Conservation (phyloP, 2,888 invertebrate genomes). For the Biston betularia region DNA sequence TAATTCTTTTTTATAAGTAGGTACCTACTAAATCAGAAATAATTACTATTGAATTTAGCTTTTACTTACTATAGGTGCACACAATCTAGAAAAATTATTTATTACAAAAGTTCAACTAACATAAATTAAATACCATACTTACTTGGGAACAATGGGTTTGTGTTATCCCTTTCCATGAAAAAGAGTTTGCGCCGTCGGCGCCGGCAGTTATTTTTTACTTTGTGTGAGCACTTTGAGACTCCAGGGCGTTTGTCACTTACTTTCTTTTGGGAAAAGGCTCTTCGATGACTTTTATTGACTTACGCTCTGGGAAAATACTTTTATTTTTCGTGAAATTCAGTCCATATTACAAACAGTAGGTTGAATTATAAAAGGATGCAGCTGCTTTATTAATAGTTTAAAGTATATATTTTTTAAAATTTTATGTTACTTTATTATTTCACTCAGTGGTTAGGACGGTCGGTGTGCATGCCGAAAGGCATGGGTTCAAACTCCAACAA, state of each 20-base stretch:
- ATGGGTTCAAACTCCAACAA: no score
- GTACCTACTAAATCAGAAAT: neutral
- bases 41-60: neutral
- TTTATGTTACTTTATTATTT: no score
- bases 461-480: no score
- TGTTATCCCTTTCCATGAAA: slow-evolving; percentile 25
- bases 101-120: slow-evolving; percentile 12
- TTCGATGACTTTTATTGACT: slow-evolving; percentile 25
- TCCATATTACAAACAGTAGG: neutral
- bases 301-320: neutral
- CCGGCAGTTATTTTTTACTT: slow-evolving; percentile 27
- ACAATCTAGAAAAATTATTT: neutral
- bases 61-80: slow-evolving; percentile 1
- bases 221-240: slow-evolving; percentile 16
- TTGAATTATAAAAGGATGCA: no score
- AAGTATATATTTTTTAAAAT: no score
- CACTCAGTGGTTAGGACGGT: no score
- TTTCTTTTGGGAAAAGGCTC: slow-evolving; percentile 11
- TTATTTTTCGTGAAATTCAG: neutral
- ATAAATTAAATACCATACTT: slow-evolving; percentile 8
- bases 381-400: no score
- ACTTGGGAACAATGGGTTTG: slow-evolving; percentile 29
- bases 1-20: no score
- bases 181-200: slow-evolving; percentile 28
- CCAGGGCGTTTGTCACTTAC: slow-evolving; percentile 16